Percentiles rank a stretch among this genome's conserved stretches.
Conservation (phyloP, 53 echinoderm and acorn worm species). For the Patiria pectinifera region DNA sequence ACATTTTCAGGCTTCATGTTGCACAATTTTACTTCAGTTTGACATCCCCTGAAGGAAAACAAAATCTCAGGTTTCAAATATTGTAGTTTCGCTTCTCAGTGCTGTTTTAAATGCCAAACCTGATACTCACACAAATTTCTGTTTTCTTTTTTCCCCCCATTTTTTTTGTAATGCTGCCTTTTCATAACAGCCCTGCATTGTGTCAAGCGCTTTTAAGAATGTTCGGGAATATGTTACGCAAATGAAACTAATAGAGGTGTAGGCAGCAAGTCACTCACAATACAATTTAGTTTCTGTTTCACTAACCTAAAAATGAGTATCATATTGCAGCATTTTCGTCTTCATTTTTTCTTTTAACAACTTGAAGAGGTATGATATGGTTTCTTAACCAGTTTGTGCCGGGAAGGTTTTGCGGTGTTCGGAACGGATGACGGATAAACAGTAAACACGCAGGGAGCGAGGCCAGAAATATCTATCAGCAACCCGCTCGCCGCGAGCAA, state of each 20-base stretch:
- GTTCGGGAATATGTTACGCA: not conserved
- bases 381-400: too few species aligned
- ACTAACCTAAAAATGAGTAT: too few species aligned
- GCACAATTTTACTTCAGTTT: not conserved
- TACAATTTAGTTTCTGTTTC: too few species aligned
- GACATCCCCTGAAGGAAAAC: not conserved
- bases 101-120: constrained; percentile 24
- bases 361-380: too few species aligned
- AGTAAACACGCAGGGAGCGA: too few species aligned
- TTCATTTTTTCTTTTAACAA: too few species aligned
- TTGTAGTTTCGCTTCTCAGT: not conserved
- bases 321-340: too few species aligned
- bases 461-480: too few species aligned
- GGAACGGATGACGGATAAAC: too few species aligned
- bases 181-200: not conserved
- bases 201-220: not conserved
- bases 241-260: not conserved
- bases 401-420: too few species aligned
- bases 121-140: not conserved
- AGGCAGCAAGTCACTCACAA: not conserved
- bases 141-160: not conserved
- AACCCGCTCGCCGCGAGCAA: too few species aligned
- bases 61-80: not conserved
- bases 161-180: not conserved
- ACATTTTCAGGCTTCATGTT: not conserved